phyloP scores from a whole-genome alignment of 1,140 invertebrate genomes.

The Triops longicaudatus region DNA sequence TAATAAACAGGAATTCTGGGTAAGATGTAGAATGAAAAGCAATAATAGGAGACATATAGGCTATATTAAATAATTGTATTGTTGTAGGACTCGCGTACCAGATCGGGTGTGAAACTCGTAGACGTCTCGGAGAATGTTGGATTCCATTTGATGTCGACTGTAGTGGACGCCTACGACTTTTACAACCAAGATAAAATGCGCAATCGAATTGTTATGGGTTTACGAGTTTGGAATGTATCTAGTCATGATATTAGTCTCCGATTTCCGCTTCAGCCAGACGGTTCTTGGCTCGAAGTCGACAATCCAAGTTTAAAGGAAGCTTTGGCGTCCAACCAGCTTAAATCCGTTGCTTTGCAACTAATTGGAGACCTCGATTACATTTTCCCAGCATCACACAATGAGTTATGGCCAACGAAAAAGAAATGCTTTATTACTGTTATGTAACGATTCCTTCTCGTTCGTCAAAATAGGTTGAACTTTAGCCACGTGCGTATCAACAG shows the following conservation, averaged over 20 bases:
- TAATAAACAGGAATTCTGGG: too few species aligned
- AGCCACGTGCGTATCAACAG: not conserved
- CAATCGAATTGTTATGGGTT: not conserved
- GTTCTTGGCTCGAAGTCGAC: not conserved
- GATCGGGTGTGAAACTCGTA: not conserved
- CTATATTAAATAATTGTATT: not conserved
- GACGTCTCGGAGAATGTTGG: constrained; percentile 20
- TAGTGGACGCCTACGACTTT: not conserved
- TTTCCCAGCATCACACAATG: not conserved
- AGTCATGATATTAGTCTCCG: not conserved
- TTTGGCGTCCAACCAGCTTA: not conserved
- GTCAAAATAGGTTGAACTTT: not conserved
- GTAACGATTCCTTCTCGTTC: not conserved
- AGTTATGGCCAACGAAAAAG: not conserved
- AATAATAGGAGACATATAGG: too few species aligned
- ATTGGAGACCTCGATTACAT: not conserved
- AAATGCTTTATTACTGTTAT: too few species aligned
- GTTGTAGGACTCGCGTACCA: not conserved
- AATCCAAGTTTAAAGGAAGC: not conserved
- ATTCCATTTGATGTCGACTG: not conserved
- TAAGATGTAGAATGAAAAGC: too few species aligned
- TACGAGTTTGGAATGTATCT: not conserved
- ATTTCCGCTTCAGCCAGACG: not conserved
- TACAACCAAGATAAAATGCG: not conserved
- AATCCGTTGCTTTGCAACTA: not conserved